Evolutionary conservation across 2,113 vertebrate genomes (phyloP).

Genomic region (Pagrus major): DNA sequence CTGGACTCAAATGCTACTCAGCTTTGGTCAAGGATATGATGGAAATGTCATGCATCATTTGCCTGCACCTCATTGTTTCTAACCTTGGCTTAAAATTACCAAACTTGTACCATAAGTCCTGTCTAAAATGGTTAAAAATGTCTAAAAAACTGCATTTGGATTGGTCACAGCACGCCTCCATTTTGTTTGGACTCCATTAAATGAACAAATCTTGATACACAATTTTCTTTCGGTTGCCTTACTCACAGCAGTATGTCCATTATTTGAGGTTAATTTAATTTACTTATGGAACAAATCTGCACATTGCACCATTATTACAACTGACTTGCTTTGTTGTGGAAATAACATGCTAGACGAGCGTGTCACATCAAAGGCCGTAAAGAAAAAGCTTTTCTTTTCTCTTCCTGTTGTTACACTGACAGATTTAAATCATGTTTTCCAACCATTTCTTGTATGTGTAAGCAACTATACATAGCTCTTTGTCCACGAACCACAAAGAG

Average conservation of each 20-base stretch:
- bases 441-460: conserved; percentile 20
- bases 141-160: not conserved
- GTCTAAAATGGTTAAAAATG: no score
- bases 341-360: not conserved
- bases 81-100: not conserved
- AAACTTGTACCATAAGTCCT: not conserved
- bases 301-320: not conserved
- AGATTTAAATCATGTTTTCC: conserved; percentile 39
- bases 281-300: not conserved
- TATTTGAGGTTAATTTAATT: not conserved
- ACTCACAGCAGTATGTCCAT: not conserved
- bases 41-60: conserved; percentile 1
- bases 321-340: conserved; percentile 8
- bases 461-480: conserved; percentile 21
- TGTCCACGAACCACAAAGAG: conserved; percentile 35
- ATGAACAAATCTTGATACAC: not conserved
- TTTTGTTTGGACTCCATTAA: not conserved
- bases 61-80: not conserved
- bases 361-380: not conserved
- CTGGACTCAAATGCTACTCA: not conserved
- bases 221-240: not conserved
- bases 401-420: not conserved
- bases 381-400: conserved; percentile 10
- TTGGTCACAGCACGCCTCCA: not conserved
- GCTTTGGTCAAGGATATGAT: not conserved